Evolutionary conservation across 2,888 invertebrate species (phyloP), one percentile per base, ranked within the genome.

Genomic region (Allophyes oxyacanthae): DNA sequence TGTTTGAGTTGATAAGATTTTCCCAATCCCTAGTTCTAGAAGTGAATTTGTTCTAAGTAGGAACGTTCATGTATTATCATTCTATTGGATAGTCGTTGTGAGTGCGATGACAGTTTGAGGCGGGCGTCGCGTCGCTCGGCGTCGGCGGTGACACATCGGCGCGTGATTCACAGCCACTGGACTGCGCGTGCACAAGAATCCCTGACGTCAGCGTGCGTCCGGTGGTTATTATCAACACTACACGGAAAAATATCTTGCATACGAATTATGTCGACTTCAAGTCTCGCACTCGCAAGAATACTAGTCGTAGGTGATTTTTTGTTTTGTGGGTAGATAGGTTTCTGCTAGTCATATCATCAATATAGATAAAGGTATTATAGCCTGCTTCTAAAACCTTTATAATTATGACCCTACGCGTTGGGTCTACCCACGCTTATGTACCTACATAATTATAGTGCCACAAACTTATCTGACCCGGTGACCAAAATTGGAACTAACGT

Each of bases 191-290:
- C 85, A 82, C 85, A 87, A 88, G 87, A 85, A 87, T 88, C 84
- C 78, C 76, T 92, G 92, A 92, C 92, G 91, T 92, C 91, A 91
- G 73, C 83, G 61, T 73, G 79, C 85, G 88, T 91, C 91, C 91
- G 91, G 90, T 74, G 73, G 64, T 73, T 84, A 88, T 84, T 78
- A 74, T 71, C 69, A 55, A 77, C 63, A 60, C 43, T 41, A 43
- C 33, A 34, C 44, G 50, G 46, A 68, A 70, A 45, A 49, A 63
- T 63, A 46, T 46, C 51, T 15, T 34, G 9, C 37, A 11, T 6
- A 28, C 28, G 28, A 20, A 20, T 20, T 20, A 20, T 20, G 20
- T 4, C 20, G 20, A 20, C 2, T 20, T 20, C 20, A 20, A 20
- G n/a, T n/a, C 20, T 20, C 20, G 28, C 7, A 2, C 28, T 28